These are phyloP conservation scores for Phenganax subtilis DNA, from an alignment of 92 coral and sea anemone genomes.

Conservation along the genomic window DNA sequence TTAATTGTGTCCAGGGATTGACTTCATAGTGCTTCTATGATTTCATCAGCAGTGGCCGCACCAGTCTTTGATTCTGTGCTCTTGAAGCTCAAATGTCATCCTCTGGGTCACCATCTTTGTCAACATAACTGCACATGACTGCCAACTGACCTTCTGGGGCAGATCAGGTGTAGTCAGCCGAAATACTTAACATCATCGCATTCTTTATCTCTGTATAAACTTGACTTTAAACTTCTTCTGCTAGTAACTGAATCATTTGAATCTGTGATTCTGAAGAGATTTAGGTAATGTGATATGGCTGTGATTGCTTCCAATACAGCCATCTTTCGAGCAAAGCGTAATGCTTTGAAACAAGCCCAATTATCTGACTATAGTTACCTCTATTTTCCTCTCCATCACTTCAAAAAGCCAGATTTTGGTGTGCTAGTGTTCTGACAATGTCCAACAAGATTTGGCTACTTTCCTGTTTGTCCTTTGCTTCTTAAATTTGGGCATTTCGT, in stretches of 20 bases:
- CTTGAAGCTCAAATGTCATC: neutral
- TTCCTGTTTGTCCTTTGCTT: too few relatives aligned
- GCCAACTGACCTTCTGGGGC: neutral
- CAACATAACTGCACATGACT: neutral
- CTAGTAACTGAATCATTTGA: constrained; percentile 7
- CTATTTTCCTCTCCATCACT: too few relatives aligned
- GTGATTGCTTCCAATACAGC: neutral
- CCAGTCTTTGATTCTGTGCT: constrained; percentile 3
- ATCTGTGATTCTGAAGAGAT: neutral
- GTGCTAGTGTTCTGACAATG: too few relatives aligned
- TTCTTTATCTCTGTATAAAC: neutral
- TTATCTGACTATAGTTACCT: too few relatives aligned
- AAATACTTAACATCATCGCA: neutral
- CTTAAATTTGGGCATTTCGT: too few relatives aligned
- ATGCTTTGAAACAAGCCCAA: neutral
- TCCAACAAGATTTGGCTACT: too few relatives aligned
- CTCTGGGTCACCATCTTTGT: neutral
- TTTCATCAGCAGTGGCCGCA: constrained; percentile 13
- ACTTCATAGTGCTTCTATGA: constrained; percentile 11
- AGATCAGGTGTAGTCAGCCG: neutral
- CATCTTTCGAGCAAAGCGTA: neutral
- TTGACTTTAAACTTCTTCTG: neutral
- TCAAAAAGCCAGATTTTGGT: too few relatives aligned
- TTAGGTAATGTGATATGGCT: neutral
- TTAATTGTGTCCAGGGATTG: neutral